These are phyloP conservation scores for Callyntrura sp. DNA, from an alignment of 2,888 invertebrate genomes.

Conservation along the genomic window DNA sequence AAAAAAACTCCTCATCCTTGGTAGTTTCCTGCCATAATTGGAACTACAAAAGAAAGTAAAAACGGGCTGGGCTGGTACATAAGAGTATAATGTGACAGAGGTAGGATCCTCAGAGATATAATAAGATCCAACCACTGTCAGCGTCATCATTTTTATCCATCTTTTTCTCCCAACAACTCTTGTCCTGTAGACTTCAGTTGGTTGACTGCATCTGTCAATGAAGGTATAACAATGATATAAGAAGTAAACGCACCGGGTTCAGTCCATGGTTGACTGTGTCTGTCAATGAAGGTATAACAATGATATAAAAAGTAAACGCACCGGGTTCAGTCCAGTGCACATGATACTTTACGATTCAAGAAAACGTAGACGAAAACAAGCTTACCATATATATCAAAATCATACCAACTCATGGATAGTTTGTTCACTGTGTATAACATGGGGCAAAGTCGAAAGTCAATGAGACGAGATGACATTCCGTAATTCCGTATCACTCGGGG, in stretches of 20 bases:
- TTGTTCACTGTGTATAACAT: not conserved
- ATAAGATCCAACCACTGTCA: slow-evolving; percentile 73
- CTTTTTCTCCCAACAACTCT: not conserved
- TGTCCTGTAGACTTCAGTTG: too few relatives aligned
- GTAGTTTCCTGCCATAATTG: slow-evolving; percentile 76
- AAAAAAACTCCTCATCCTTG: slow-evolving; percentile 48
- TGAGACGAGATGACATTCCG: slow-evolving; percentile 21
- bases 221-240: slow-evolving; percentile 16
- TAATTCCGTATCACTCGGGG: too few relatives aligned
- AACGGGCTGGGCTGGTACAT: slow-evolving; percentile 62
- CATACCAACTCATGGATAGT: not conserved
- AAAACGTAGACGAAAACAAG: not conserved
- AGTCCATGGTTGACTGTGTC: too few relatives aligned
- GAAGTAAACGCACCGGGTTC: not conserved
- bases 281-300: not conserved
- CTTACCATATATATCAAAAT: not conserved
- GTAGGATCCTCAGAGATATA: slow-evolving; percentile 64
- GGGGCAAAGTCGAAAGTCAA: slow-evolving; percentile 10
- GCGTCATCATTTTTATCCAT: slow-evolving; percentile 70
- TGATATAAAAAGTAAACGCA: not conserved
- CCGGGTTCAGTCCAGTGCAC: not conserved
- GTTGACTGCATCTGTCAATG: not conserved
- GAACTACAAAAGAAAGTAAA: slow-evolving; percentile 39
- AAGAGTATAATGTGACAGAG: slow-evolving; percentile 80
- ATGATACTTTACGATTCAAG: not conserved